Conservation (phyloP, 2,888 invertebrate species). For the Pandemis cinnamomeana region DNA sequence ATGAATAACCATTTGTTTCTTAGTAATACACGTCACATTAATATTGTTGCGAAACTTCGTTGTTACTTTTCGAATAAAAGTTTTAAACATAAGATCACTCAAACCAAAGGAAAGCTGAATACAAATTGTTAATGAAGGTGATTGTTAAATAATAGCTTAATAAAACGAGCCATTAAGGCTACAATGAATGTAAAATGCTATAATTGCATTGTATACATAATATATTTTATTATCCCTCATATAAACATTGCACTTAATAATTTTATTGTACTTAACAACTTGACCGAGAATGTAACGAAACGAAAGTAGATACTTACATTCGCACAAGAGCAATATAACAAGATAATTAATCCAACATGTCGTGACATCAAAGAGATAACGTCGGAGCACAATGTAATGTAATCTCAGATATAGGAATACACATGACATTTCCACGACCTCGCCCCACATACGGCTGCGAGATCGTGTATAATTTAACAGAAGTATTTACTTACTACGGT, state of each 20-base stretch:
- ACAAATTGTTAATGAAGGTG: neutral
- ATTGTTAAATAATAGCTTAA: neutral
- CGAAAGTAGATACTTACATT: slow-evolving; percentile 6
- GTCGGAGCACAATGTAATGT: slow-evolving; percentile 43
- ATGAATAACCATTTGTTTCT: slow-evolving; percentile 22
- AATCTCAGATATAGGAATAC: slow-evolving; percentile 43
- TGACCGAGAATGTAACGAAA: slow-evolving; percentile 1
- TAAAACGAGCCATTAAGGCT: neutral
- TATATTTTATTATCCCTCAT: neutral
- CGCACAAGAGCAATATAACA: slow-evolving; percentile 22
- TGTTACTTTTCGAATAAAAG: neutral
- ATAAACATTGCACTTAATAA: slow-evolving; percentile 3
- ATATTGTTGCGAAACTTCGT: neutral
- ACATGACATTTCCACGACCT: slow-evolving; percentile 41
- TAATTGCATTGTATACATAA: neutral
- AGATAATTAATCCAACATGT: slow-evolving; percentile 29
- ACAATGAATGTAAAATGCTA: neutral
- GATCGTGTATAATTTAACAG: neutral
- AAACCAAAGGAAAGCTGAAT: neutral
- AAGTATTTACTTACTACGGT: neutral
- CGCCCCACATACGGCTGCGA: slow-evolving; percentile 17
- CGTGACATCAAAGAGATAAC: slow-evolving; percentile 45
- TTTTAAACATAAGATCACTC: neutral
- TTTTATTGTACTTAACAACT: neutral
- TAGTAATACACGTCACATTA: neutral